Conservation (phyloP, 2,888 invertebrate species). For the Cheilosia scutellata region DNA sequence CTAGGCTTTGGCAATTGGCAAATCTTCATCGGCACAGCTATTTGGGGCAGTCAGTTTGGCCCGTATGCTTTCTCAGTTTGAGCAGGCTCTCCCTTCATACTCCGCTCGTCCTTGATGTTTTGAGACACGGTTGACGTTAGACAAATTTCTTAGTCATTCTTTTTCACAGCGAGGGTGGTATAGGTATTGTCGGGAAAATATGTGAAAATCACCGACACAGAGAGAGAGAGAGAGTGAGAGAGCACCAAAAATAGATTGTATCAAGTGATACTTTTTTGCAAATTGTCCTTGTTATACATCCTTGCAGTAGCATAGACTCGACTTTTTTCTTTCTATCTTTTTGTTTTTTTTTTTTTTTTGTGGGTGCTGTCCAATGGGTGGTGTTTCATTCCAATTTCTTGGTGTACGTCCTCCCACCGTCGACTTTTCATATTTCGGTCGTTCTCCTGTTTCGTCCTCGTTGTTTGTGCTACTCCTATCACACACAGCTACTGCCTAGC, state of each 20-base stretch:
- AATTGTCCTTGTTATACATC: conserved; percentile 71
- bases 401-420: conserved; percentile 16
- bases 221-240: conserved; percentile 34
- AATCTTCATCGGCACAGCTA: neutral
- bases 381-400: conserved; percentile 64
- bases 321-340: neutral
- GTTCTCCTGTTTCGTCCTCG: conserved; percentile 61
- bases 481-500: conserved; percentile 59
- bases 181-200: conserved; percentile 8
- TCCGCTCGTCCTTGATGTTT: conserved; percentile 13
- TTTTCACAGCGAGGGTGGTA: neutral
- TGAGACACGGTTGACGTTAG: conserved; percentile 22
- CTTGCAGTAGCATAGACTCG: conserved; percentile 39
- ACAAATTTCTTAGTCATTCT: conserved; percentile 38
- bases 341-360: neutral
- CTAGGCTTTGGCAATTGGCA: neutral
- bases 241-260: conserved; percentile 51
- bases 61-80: conserved; percentile 1
- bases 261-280: conserved; percentile 71
- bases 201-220: neutral
- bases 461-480: conserved; percentile 35
- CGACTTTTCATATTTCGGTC: conserved; percentile 33
- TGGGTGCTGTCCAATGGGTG: conserved; percentile 16
- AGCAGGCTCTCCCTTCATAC: neutral
- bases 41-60: conserved; percentile 1